Evolutionary conservation across 2,888 invertebrate genomes (phyloP).

Genomic region (Stegana nigrithorax): DNA sequence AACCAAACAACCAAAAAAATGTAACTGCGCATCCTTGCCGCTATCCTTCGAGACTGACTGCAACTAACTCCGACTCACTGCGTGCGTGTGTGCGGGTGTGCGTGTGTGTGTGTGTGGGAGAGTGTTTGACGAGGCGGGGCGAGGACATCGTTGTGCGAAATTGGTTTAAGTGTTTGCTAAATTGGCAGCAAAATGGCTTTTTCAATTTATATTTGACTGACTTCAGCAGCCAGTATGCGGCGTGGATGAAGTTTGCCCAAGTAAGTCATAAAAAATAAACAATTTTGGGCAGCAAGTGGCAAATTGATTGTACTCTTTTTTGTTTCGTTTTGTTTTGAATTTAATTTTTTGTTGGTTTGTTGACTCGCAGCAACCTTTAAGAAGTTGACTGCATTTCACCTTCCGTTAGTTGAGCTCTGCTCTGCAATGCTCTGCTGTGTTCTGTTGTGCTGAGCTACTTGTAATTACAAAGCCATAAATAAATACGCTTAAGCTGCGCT

Average conservation of each 20-base stretch:
- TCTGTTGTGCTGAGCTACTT: slow-evolving; percentile 30
- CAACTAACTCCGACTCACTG: background rate
- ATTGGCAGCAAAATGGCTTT: slow-evolving; percentile 68
- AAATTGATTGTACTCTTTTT: background rate
- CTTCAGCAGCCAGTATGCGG: slow-evolving; percentile 17
- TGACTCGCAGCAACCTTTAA: too few species aligned
- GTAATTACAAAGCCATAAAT: slow-evolving; percentile 48
- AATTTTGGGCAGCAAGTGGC: background rate
- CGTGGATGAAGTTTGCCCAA: slow-evolving; percentile 4
- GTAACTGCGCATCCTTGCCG: slow-evolving; percentile 38
- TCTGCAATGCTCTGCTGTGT: slow-evolving; percentile 21
- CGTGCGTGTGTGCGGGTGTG: slow-evolving; percentile 22
- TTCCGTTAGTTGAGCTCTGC: background rate
- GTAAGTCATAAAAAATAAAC: slow-evolving; percentile 16
- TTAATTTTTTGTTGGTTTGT: slow-evolving; percentile 32
- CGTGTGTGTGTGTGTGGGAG: slow-evolving; percentile 42
- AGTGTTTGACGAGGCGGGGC: too few species aligned
- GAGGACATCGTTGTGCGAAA: slow-evolving; percentile 66
- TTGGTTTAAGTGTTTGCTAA: slow-evolving; percentile 68
- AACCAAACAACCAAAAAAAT: too few species aligned
- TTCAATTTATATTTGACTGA: slow-evolving; percentile 62
- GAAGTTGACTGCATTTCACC: too few species aligned
- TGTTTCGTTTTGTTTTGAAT: slow-evolving; percentile 20
- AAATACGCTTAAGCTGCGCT: slow-evolving; percentile 27
- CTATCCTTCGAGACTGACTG: slow-evolving; percentile 21